These are phyloP conservation scores for Danionella cerebrum DNA, from an alignment of 2,113 vertebrate genomes.

Conservation along the genomic window DNA sequence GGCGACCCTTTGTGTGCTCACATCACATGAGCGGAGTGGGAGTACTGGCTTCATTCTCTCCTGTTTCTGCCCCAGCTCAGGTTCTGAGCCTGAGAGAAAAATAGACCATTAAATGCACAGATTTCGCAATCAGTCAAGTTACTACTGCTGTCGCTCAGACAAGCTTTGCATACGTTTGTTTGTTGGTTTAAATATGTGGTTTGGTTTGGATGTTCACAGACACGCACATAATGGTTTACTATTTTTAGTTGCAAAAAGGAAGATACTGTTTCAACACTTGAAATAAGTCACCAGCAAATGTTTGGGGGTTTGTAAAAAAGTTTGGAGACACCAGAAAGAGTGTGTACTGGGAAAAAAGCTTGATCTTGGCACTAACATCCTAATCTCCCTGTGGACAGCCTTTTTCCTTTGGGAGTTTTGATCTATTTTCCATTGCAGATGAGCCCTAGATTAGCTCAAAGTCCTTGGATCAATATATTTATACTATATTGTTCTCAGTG, in stretches of 20 bases:
- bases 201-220: not conserved
- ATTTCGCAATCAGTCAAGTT: too few relatives aligned
- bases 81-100: too few relatives aligned
- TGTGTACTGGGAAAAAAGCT: not conserved
- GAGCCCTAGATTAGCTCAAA: constrained; percentile 13
- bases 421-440: constrained; percentile 26
- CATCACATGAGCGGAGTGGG: constrained; percentile 40
- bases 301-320: constrained; percentile 14
- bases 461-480: too few relatives aligned
- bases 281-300: constrained; percentile 28
- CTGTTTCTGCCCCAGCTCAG: not conserved
- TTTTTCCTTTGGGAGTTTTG: not conserved
- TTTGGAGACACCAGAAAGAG: constrained; percentile 14
- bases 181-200: constrained; percentile 1
- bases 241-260: not conserved
- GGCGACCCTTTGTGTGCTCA: constrained; percentile 50
- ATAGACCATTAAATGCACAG: too few relatives aligned
- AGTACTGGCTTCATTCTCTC: constrained; percentile 12
- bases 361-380: constrained; percentile 1
- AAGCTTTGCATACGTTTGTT: constrained; percentile 2
- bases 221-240: not conserved
- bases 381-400: constrained; percentile 11
- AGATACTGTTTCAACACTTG: not conserved
- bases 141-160: not conserved
- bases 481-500: not conserved